Evolutionary conservation across 2,888 invertebrate species (phyloP).

Genomic region (Thysanoteuthis rhombus): DNA sequence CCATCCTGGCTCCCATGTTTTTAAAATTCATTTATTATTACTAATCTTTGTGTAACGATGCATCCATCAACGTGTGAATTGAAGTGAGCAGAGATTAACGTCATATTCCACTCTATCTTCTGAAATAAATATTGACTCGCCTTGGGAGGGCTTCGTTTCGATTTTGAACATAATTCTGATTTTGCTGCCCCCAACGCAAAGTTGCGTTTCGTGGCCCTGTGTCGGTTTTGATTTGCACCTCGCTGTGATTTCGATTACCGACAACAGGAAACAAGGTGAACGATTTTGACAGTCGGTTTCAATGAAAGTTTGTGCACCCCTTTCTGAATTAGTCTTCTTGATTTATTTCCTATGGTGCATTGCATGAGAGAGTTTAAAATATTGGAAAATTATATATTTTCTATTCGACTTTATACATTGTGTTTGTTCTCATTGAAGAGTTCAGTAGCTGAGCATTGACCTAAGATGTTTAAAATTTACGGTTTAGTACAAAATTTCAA

Average conservation of each 20-base stretch:
- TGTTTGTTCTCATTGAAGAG: background rate
- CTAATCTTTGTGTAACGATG: background rate
- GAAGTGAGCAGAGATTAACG: background rate
- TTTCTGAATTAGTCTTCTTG: background rate
- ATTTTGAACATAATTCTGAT: background rate
- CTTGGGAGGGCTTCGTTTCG: background rate
- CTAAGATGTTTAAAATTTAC: background rate
- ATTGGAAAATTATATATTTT: background rate
- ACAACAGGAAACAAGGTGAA: background rate
- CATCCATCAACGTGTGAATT: background rate
- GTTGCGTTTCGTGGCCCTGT: background rate
- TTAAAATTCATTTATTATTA: background rate
- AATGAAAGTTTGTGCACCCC: background rate
- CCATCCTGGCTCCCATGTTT: background rate
- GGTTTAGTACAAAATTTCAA: background rate
- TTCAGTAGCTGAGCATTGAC: background rate
- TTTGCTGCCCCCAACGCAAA: background rate
- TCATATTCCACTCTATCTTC: background rate
- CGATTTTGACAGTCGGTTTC: background rate
- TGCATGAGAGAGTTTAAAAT: background rate
- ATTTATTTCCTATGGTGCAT: background rate
- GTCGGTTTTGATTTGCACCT: conserved; percentile 12
- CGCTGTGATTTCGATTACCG: background rate
- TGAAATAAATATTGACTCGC: background rate
- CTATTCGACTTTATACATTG: too few relatives aligned